Evolutionary conservation across 2,888 invertebrate species (phyloP), one percentile per base, ranked within the genome.

Genomic region (Danaus chrysippus): DNA sequence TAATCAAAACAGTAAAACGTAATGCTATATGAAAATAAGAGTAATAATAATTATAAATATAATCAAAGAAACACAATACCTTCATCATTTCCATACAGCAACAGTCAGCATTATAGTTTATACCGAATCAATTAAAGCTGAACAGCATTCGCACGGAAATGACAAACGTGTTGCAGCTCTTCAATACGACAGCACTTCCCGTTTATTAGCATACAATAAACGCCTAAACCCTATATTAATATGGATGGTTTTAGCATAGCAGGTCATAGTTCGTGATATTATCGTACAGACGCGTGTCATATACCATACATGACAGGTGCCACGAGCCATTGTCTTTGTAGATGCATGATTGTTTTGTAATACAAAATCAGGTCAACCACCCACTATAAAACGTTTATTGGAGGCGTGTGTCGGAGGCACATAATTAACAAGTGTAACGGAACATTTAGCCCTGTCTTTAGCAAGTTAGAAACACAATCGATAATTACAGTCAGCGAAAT

Each of bases 221-320:
- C 23, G 11, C 41, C 44, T 53, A 44, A 55, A 10, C 1, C 1
- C 0, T 0, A 3, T n/a, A 1, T 0, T 0, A 10, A 43, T 58
- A 63, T 44, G 44, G 53, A 13, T 10, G 6, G 42, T 12, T 11
- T 52, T 65, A 11, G 6, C 17, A 43, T 57, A 41, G 3, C 23
- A 10, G n/a, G 41, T 1, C 17, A 41, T 13, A 61, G 13, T 46
- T 64, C 64, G 64, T 67, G 62, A 56, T 49, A 43, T n/a, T 19
- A 44, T 8, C 15, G 54, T 64, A 61, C 62, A 62, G 63, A 66
- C 41, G 55, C 46, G 23, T 64, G 59, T 58, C 56, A 56, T 42
- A 64, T 57, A 64, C 64, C 55, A 61, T 61, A 17, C 17, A n/a
- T 17, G 49, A 49, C 49, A 49, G 49, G 49, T 17, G 49, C 49